These are phyloP conservation scores for Eupithecia insigniata DNA, from an alignment of 2,888 invertebrate genomes.

Conservation along the genomic window DNA sequence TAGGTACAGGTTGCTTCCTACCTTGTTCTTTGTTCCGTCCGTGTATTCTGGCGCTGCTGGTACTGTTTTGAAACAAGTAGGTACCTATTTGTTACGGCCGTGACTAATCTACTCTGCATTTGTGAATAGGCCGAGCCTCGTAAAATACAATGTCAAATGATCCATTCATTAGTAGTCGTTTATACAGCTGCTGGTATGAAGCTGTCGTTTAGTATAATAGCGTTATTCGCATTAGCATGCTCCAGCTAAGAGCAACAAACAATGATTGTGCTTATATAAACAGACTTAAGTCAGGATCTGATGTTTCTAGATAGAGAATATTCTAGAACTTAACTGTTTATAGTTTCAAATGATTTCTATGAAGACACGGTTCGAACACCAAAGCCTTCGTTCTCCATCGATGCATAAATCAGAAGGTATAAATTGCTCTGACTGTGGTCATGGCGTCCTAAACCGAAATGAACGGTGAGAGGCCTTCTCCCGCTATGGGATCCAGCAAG, in stretches of 20 bases:
- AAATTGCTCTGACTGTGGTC: background rate
- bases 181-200: constrained; percentile 47
- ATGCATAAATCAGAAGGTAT: background rate
- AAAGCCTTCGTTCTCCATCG: background rate
- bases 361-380: background rate
- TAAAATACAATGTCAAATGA: constrained; percentile 60
- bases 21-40: constrained; percentile 48
- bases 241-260: constrained; percentile 36
- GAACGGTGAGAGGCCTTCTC: background rate
- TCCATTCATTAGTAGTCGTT: constrained; percentile 60
- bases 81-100: constrained; percentile 24
- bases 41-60: constrained; percentile 10
- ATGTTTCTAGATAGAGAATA: background rate
- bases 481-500: background rate
- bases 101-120: constrained; percentile 39
- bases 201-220: constrained; percentile 48
- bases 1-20: constrained; percentile 48
- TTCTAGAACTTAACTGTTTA: constrained; percentile 2
- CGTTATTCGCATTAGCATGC: constrained; percentile 49
- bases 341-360: background rate
- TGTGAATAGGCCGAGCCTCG: constrained; percentile 32
- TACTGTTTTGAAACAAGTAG: constrained; percentile 28
- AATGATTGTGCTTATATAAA: constrained; percentile 25
- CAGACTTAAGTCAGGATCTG: constrained; percentile 13
- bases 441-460: background rate